Conservation (phyloP, 2,888 invertebrate genomes). For the Sinodicranocentrus sp. region DNA sequence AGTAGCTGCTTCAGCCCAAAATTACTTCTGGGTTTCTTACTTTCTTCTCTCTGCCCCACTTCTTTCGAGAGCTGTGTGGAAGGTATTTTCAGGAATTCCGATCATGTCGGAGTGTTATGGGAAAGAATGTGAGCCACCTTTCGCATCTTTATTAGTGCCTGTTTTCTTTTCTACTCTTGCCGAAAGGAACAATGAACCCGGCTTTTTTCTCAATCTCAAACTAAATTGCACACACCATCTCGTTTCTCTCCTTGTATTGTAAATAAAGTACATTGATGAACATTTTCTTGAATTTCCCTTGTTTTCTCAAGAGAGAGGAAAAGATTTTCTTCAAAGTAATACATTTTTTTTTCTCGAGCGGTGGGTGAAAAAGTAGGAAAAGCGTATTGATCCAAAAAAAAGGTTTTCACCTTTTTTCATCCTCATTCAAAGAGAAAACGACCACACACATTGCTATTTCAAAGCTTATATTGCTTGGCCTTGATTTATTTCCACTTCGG, state of each 20-base stretch:
- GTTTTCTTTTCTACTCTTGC: too few species aligned
- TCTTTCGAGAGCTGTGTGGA: not conserved
- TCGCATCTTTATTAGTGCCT: slow-evolving; percentile 31
- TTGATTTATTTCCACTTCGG: slow-evolving; percentile 14
- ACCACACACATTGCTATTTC: too few species aligned
- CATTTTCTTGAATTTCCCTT: too few species aligned
- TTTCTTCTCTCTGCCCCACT: not conserved
- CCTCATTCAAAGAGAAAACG: not conserved
- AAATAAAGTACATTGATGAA: not conserved
- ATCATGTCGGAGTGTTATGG: slow-evolving; percentile 37
- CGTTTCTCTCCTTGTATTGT: not conserved
- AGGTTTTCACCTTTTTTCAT: not conserved
- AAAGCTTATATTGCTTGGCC: not conserved
- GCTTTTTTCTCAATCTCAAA: not conserved
- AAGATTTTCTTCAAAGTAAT: not conserved
- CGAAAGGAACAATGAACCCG: slow-evolving; percentile 1
- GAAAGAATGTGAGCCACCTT: slow-evolving; percentile 18
- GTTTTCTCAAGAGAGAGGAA: not conserved
- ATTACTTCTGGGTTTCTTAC: not conserved
- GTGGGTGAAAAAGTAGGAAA: too few species aligned
- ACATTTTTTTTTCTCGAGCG: too few species aligned
- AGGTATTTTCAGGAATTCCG: slow-evolving; percentile 16
- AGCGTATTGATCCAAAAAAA: not conserved
- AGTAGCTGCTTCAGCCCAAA: not conserved
- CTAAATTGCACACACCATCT: not conserved